Percentiles rank a stretch among this genome's conserved stretches.
Conservation (phyloP, 2,113 vertebrate species). For the human region GRCh38 chr1:247351501-247352000, state of each 20-base stretch:
- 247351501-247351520: too few species aligned
- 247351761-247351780: not conserved
- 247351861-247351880: not conserved
- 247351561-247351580: too few species aligned
- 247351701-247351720: not conserved
- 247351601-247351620: not conserved
- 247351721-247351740: not conserved
- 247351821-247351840: too few species aligned
- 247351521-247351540: too few species aligned
- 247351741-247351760: not conserved
- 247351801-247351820: too few species aligned
- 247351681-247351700: not conserved
- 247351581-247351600: too few species aligned
- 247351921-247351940: not conserved
- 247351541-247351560: too few species aligned
- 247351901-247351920: not conserved
- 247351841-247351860: not conserved
- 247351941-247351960: not conserved
- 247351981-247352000: not conserved
- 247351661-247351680: too few species aligned
- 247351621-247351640: too few species aligned
- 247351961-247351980: not conserved
- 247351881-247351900: not conserved
- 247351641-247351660: too few species aligned
- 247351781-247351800: too few species aligned